Evolutionary conservation across 2,888 invertebrate species (phyloP).

Genomic region (Callosobruchus maculatus): DNA sequence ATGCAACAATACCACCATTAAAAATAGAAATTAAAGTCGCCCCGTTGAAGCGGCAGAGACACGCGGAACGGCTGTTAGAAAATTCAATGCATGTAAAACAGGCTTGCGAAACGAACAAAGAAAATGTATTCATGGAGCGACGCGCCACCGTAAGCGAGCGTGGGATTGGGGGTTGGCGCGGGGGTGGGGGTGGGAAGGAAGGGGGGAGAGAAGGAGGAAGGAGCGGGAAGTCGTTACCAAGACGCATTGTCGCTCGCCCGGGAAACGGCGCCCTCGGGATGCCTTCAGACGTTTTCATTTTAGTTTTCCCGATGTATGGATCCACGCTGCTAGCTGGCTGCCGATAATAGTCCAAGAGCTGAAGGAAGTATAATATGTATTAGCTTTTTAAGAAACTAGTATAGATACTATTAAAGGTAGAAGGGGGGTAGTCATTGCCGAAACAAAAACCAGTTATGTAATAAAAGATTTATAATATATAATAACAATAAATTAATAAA

Average conservation of each 20-base stretch:
- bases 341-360: no score
- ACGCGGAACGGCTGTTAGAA: conserved; percentile 32
- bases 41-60: neutral
- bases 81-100: conserved; percentile 51
- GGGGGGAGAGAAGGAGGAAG: neutral
- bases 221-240: conserved; percentile 43
- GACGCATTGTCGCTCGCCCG: conserved; percentile 51
- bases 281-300: conserved; percentile 49
- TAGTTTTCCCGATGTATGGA: conserved; percentile 36
- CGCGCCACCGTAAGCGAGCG: conserved; percentile 23
- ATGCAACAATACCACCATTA: neutral
- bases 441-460: no score
- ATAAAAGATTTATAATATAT: no score
- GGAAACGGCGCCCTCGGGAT: conserved; percentile 44
- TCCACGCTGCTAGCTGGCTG: conserved; percentile 4
- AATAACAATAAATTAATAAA: no score
- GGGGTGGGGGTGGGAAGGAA: neutral
- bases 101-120: conserved; percentile 43
- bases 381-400: no score
- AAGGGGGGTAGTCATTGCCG: no score
- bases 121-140: conserved; percentile 44
- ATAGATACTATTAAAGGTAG: no score
- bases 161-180: conserved; percentile 3
- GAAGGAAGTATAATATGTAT: no score
- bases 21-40: neutral